Conservation (phyloP, 37 sponge, comb jelly and placozoan genomes). For the Haliclona indistincta region DNA sequence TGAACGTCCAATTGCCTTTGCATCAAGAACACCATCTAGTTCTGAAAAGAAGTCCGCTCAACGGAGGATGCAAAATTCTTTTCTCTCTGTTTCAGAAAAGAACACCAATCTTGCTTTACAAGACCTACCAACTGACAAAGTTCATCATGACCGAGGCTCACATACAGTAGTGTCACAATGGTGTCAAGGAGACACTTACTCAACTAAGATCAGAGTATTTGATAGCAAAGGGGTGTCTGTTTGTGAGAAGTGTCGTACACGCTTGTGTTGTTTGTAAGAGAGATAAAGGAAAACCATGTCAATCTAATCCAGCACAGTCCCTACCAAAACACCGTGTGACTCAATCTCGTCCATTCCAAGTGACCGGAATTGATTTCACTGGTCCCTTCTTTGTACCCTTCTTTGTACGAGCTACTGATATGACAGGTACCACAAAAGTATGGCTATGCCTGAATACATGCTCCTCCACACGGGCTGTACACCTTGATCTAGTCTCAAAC, state of each 20-base stretch:
- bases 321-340: not conserved
- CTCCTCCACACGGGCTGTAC: not conserved
- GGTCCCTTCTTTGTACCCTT: not conserved
- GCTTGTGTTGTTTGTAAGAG: not conserved
- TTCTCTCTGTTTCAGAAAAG: too few species aligned
- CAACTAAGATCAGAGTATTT: not conserved
- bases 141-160: not conserved
- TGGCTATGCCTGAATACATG: not conserved
- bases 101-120: too few species aligned
- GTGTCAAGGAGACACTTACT: not conserved
- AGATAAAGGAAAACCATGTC: not conserved
- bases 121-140: not conserved
- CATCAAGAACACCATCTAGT: constrained; percentile 34
- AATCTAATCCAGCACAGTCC: not conserved
- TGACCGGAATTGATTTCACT: not conserved
- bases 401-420: not conserved
- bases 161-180: not conserved
- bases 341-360: not conserved
- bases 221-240: not conserved
- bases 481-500: not conserved
- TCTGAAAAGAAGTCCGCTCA: constrained; percentile 48
- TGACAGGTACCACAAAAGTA: not conserved
- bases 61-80: not conserved
- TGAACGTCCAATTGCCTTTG: constrained; percentile 41
- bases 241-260: not conserved